Evolutionary conservation across 23 tunicate species (phyloP).

Genomic region (Clavelina lepadiformis): DNA sequence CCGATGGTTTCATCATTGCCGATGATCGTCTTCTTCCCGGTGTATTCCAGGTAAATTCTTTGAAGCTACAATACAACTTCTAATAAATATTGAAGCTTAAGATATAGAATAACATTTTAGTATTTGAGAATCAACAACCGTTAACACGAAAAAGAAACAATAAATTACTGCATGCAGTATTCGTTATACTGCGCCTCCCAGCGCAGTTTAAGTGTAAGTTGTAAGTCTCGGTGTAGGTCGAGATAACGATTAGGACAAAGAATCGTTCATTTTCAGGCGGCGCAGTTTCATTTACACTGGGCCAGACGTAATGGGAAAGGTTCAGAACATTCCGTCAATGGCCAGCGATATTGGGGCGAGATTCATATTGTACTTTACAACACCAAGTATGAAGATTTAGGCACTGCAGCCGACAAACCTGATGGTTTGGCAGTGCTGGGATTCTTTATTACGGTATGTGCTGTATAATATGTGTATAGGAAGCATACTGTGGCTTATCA

Average conservation of each 20-base stretch:
- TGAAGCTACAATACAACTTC: too few species aligned
- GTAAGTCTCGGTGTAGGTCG: too few species aligned
- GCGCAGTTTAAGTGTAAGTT: too few species aligned
- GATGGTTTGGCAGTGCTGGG: conserved; percentile 72
- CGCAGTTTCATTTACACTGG: conserved; percentile 72
- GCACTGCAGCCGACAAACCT: conserved; percentile 10
- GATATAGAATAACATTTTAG: too few species aligned
- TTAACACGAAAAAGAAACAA: too few species aligned
- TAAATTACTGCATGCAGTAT: too few species aligned
- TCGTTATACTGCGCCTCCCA: too few species aligned
- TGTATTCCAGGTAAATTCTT: conserved; percentile 8
- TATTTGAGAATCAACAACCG: too few species aligned
- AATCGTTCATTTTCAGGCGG: conserved; percentile 30
- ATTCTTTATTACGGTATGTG: conserved; percentile 50
- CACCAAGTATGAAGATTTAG: conserved; percentile 34
- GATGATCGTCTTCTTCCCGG: background rate
- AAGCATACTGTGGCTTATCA: too few species aligned
- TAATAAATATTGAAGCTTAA: too few species aligned
- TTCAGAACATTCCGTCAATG: conserved; percentile 57
- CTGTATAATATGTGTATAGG: too few species aligned
- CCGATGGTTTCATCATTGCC: conserved; percentile 12
- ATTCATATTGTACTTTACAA: conserved; percentile 57
- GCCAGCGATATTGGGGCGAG: conserved; percentile 43
- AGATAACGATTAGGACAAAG: background rate
- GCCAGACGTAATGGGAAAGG: conserved; percentile 18